A percentile compares a stretch with the other conserved stretches of the same genome.
phyloP scores from a whole-genome alignment of 2,113 vertebrate species.

The Calonectris borealis region DNA sequence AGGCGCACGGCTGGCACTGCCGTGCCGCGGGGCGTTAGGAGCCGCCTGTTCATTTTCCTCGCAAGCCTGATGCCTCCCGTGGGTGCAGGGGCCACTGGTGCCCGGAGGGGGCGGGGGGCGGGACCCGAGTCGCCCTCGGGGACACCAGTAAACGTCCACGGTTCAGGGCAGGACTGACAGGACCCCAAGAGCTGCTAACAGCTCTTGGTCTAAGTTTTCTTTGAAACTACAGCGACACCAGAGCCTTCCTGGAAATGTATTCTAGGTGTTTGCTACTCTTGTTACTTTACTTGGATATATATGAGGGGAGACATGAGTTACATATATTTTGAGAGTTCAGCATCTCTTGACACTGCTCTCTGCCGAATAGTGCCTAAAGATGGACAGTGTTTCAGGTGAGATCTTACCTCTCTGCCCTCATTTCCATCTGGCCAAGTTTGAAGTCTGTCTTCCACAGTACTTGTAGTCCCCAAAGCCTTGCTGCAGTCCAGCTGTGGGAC shows the following conservation, averaged over 20 bases:
- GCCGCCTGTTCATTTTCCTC: fast-evolving
- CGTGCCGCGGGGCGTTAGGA: background rate
- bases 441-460: too few relatives aligned
- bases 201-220: background rate
- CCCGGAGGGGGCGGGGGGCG: too few relatives aligned
- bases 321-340: background rate
- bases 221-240: background rate
- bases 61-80: background rate
- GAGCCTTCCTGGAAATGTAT: background rate
- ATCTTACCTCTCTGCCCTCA: too few relatives aligned
- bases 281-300: background rate
- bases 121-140: too few relatives aligned
- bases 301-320: background rate
- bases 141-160: background rate
- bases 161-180: background rate
- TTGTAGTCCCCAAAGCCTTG: background rate
- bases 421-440: fast-evolving
- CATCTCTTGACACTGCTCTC: background rate
- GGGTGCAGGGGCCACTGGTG: too few relatives aligned
- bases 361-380: background rate
- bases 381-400: background rate
- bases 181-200: fast-evolving
- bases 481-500: fast-evolving
- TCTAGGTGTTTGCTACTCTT: background rate
- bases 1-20: too few relatives aligned